These are phyloP conservation scores for Elmis aenea DNA, from an alignment of 2,888 invertebrate species.

Conservation along the genomic window DNA sequence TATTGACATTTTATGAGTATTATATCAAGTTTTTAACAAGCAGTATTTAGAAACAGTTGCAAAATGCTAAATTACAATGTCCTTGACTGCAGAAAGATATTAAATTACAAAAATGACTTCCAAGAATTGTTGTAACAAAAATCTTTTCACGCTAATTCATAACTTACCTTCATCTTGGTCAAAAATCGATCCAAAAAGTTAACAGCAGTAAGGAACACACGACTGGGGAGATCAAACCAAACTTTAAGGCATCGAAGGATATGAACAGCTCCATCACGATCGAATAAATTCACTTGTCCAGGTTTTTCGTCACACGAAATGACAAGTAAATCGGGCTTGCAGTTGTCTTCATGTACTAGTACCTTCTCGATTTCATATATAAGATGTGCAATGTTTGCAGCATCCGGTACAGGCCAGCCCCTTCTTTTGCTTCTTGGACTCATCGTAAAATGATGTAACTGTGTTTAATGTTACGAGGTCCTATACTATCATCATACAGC, in stretches of 20 bases:
- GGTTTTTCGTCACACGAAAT: constrained; percentile 31
- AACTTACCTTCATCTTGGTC: constrained; percentile 76
- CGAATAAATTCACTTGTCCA: constrained; percentile 70
- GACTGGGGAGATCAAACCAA: constrained; percentile 78
- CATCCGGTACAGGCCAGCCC: constrained; percentile 44
- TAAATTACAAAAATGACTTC: too few relatives aligned
- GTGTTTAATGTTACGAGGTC: constrained; percentile 8
- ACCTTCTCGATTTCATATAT: constrained; percentile 38
- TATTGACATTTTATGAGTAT: too few relatives aligned
- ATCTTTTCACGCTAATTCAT: too few relatives aligned
- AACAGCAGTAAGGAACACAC: constrained; percentile 72
- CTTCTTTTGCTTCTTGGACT: constrained; percentile 40
- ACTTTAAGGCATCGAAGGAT: constrained; percentile 76
- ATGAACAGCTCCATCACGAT: constrained; percentile 76
- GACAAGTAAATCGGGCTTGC: constrained; percentile 32
- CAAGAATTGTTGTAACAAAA: too few relatives aligned
- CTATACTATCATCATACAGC: constrained; percentile 18
- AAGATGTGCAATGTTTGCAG: too few relatives aligned
- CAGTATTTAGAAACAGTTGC: too few relatives aligned
- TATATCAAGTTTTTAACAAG: too few relatives aligned
- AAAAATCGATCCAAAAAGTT: constrained; percentile 77
- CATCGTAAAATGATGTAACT: constrained; percentile 26
- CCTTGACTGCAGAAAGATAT: too few relatives aligned
- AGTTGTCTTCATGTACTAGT: constrained; percentile 33
- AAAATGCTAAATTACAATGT: too few relatives aligned